Conservation (phyloP, 2,797 vertebrate genomes). For the Typhlichthys subterraneus region DNA sequence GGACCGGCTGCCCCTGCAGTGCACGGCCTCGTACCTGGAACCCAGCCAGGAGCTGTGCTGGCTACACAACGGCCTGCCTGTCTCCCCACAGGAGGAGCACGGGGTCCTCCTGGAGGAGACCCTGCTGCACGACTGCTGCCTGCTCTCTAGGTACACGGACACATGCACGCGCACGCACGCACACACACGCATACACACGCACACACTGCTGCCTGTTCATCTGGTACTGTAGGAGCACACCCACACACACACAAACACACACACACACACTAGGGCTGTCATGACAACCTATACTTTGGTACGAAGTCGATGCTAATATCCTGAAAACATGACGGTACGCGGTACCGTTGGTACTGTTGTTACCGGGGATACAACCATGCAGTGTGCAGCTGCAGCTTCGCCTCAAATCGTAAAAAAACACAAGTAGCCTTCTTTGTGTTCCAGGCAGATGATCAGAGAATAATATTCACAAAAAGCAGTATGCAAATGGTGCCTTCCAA, state of each 20-base stretch:
- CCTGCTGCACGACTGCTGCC: constrained; percentile 90
- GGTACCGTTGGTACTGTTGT: too few relatives aligned
- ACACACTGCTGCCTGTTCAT: constrained; percentile 83
- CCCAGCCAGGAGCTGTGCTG: constrained; percentile 79
- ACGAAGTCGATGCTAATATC: too few relatives aligned
- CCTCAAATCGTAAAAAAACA: too few relatives aligned
- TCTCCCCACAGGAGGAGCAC: constrained; percentile 80
- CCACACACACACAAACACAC: constrained; percentile 2
- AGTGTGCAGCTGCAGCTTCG: too few relatives aligned
- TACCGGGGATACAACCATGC: too few relatives aligned
- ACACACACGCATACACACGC: constrained; percentile 41
- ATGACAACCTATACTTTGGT: too few relatives aligned
- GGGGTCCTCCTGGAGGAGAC: constrained; percentile 87
- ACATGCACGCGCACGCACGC: background rate
- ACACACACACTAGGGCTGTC: background rate
- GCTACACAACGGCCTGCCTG: constrained; percentile 77
- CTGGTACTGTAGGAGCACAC: background rate
- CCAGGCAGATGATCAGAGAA: too few relatives aligned
- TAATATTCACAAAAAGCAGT: too few relatives aligned
- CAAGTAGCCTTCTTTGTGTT: too few relatives aligned
- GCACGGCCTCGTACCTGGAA: constrained; percentile 85
- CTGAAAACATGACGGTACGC: too few relatives aligned
- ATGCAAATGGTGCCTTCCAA: too few relatives aligned
- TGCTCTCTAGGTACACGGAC: constrained; percentile 83
- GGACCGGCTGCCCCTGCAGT: constrained; percentile 89